Conservation (phyloP, 2,113 vertebrate genomes). For the Vulpes lagopus region DNA sequence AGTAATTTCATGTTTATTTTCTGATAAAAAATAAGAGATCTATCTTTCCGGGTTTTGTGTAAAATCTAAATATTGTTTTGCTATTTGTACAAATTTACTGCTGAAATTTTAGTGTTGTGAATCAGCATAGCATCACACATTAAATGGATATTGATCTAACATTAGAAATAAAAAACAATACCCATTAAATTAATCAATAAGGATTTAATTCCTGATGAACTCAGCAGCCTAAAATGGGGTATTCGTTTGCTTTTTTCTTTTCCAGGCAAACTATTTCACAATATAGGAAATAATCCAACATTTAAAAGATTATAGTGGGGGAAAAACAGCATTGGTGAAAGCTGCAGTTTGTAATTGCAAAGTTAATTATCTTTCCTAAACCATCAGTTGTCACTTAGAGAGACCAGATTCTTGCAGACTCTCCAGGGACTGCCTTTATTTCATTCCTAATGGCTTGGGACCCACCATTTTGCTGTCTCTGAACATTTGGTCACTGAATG, state of each 20-base stretch:
- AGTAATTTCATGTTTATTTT: slow-evolving; percentile 69
- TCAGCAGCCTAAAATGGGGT: slow-evolving; percentile 67
- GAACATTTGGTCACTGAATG: slow-evolving; percentile 97
- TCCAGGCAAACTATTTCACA: slow-evolving; percentile 83
- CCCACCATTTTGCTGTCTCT: slow-evolving; percentile 92
- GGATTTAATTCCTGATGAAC: slow-evolving; percentile 82
- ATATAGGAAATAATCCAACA: slow-evolving; percentile 85
- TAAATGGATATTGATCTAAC: slow-evolving; percentile 84
- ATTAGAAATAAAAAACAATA: slow-evolving; percentile 86
- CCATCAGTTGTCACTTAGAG: slow-evolving; percentile 97
- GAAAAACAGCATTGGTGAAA: slow-evolving; percentile 91
- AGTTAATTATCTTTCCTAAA: slow-evolving; percentile 99
- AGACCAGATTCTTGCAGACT: slow-evolving; percentile 92
- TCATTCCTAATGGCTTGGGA: slow-evolving; percentile 93
- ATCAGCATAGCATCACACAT: slow-evolving; percentile 80
- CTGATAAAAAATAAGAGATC: slow-evolving; percentile 63
- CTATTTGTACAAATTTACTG: slow-evolving; percentile 68
- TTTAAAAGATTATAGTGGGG: slow-evolving; percentile 88
- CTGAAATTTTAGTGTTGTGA: slow-evolving; percentile 61
- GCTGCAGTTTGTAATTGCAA: slow-evolving; percentile 96
- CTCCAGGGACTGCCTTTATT: slow-evolving; percentile 92
- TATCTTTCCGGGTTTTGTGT: slow-evolving; percentile 61
- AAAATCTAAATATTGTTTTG: slow-evolving; percentile 62
- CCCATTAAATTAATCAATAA: slow-evolving; percentile 82
- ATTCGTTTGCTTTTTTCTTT: slow-evolving; percentile 74